Base-by-base conservation (phyloP, 2,113 vertebrate species). In the Gulo gulo region DNA sequence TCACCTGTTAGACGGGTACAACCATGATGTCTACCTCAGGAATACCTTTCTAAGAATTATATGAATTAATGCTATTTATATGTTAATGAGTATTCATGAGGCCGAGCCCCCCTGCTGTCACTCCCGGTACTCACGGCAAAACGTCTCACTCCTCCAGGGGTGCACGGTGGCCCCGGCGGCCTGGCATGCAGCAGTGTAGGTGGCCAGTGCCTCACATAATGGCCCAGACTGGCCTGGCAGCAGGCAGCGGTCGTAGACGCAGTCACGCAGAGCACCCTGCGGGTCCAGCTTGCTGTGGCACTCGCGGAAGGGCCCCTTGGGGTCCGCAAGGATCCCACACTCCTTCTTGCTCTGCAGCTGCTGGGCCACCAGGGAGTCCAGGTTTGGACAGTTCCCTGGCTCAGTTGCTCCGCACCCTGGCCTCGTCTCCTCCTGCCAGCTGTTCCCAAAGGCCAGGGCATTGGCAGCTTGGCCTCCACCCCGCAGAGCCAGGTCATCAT, bases 41-140 rank as follows among this genome's bases (percentile, higher is more conserved):
- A 15, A 4, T 4, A 36, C n/a, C 34, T 24, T 39, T n/a, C 6
- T 4, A 59, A 92, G 47, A 42, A 67, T 84, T 26, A 69, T 83
- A 26, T 18, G 20, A 73, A 45, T 63, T 31, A n/a, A 47, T 24
- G 50, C 8, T 55, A 73, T 34, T 45, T 16, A 24, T 16, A 21
- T 0, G 1, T n/a, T 73, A 79, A 83, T 45, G 78, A 81, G 34
- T 20, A 65, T 1, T 80, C 81, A 4, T 20, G 74, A 93, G n/a
- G 39, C 55, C 2, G 9, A 74, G 24, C 15, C 69, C 81, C 73
- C 26, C 55, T 4, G 69, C 6, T 18, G 42, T 42, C 76, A 36
- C 42, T 50, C 67, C 18, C 1, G 0, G 45, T 98, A 99, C 99
- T 99, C 96, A 99, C 99, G 98, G 88, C 99, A 99, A 52, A 98